Base-by-base conservation (phyloP, 1,140 invertebrate genomes). In the Drosophila bocqueti region DNA sequence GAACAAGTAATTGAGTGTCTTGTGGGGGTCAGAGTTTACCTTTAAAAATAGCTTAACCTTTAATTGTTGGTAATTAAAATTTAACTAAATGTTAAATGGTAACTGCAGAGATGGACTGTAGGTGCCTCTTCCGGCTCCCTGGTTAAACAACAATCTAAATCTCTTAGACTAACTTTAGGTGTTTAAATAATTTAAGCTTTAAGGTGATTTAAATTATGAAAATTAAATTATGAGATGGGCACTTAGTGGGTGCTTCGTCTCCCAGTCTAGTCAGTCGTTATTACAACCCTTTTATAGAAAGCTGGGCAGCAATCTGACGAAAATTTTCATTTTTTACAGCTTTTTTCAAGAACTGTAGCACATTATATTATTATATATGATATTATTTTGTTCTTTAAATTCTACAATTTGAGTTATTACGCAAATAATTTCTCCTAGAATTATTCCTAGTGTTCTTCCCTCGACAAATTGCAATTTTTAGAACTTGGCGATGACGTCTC, bases 391-490 rank as follows among this genome's bases (percentile, higher is more conserved):
- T 34, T 34, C 31, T 11, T 11, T 9, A 34, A 34, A 34, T 10
- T 4, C 31, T 10, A 9, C 3, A 10, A 34, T 34, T 34, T 11
- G 0, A 34, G 2, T 34, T 34, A 34, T 3, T 9, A 9, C 10
- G 0, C 31, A 11, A 43, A 18, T 45, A n/a, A 29, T 34, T 34
- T 50, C 9, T 6, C 5, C 26, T 0, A 18, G 4, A n/a, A 13
- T 55, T 29, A 16, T 57, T 18, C 34, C 5, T 1, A 57, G 47
- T 36, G 60, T 55, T 15, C 13, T 13, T 18, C 9, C n/a, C 21
- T 11, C 18, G 16, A 11, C n/a, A 26, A 50, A 31, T 68, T 68
- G 54, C 50, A 64, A 58, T 71, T 85, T 81, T 81, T 81, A 85
- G 78, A 81, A 34, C 40, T 36, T 26, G 31, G 26, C 16, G 42